Evolutionary conservation across 1,140 invertebrate genomes (phyloP), one percentile per base, ranked within the genome.

Genomic region (Ptiloglossa arizonensis): DNA sequence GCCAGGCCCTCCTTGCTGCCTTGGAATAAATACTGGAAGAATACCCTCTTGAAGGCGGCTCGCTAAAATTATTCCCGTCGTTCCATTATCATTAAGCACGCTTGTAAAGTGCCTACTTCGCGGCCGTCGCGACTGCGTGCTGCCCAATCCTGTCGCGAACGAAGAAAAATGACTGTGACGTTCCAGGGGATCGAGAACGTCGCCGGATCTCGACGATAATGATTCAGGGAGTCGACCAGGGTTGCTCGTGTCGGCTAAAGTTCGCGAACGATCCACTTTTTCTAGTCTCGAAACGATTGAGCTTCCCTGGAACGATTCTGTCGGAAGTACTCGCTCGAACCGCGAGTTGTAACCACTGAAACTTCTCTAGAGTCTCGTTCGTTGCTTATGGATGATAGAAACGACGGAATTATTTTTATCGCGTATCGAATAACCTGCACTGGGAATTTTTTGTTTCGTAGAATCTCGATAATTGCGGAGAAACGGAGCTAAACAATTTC

Each of bases 21-120:
- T 46, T n/a, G 32, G 48, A 68, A 68, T 75, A 68, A 80, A 80
- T 75, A 75, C 52, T 52, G 54, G 35, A 75, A 67, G 77, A 79
- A 75, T 75, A 66, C 56, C 11, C 56, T 41, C 41, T 67, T 38
- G 19, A 32, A 60, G 46, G 11, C 50, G 56, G 48, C 41, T 46
- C 32, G 62, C 29, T 67, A 38, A 68, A 80, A 80, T 80, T 80
- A 80, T 80, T 75, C 63, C 56, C 41, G 60, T 60, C 60, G 63
- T 62, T 75, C 46, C 62, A 75, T 67, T 79, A 75, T 75, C 54
- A 44, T 73, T 63, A 71, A 44, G 63, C 46, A n/a, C n/a, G 63
- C 38, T 44, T 56, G 35, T 62, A 54, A 59, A 60, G 41, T 50
- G 56, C 29, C 46, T 35, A 11, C 41, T 59, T n/a, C n/a, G 57